Evolutionary conservation across 1,140 invertebrate genomes (phyloP), one percentile per base, ranked within the genome.

Genomic region (Phthorimaea operculella): DNA sequence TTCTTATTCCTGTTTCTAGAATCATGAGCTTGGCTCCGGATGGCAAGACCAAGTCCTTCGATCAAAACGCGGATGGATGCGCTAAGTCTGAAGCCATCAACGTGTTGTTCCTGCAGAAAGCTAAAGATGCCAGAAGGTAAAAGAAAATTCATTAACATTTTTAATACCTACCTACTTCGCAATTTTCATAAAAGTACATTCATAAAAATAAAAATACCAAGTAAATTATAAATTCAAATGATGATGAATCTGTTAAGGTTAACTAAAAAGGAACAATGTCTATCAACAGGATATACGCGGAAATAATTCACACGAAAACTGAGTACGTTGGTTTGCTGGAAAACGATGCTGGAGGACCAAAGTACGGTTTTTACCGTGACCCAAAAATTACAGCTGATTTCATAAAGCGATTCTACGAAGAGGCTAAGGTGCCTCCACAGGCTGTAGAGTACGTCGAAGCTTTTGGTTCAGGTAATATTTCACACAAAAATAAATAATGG

Each of bases 1-100:
- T 28, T 6, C 6, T 28, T 28, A 28, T 28, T 28, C 21, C 21
- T 39, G 1, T 80, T 78, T 64, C 14, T 55, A 78, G 73, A 59
- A 56, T 90, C 63, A 90, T 91, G 45, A 91, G 93, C 68, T 74
- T 94, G 4, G 89, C 90, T 1, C 66, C 79, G 14, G 91, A 94
- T 59, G 94, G 94, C n/a, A 88, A 85, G 48, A 94, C 92, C 66
- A 94, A 93, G 72, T 89, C 90, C 0, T 98, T 98, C 73, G 96
- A 98, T 76, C 88, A 90, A 17, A 87, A 90, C 60, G 92, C 90
- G 0, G 87, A 90, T 62, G 92, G 92, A 0, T 93, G 92, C 62
- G 88, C 86, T 1, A 85, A 91, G 21, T 89, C 90, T 12, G 92
- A 93, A 83, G 90, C 93, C 1, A 86, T 96, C 9, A 88, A 87